Base-by-base conservation (phyloP, 2,888 invertebrate species). In the Ophion slaviceki region DNA sequence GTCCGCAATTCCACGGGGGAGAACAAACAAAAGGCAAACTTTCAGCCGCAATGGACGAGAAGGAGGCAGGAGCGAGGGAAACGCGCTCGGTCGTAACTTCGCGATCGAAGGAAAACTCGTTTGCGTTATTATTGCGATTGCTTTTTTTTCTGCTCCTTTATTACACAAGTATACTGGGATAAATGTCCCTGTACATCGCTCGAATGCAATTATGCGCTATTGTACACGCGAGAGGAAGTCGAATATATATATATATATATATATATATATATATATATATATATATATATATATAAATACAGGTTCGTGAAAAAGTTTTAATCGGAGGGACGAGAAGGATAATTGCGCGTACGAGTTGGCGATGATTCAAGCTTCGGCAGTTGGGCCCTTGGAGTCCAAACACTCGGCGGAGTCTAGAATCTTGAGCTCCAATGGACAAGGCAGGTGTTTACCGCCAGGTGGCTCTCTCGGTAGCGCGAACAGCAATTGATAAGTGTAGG, bases 401-500 rank as follows among this genome's bases (percentile, higher is more conserved):
- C 20, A n/a, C n/a, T 80, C 86, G 11, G 36, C 28, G 1, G 80
- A 80, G 3, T 57, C 70, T 11, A 86, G 17, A 28, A 53, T 32
- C 36, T 83, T 83, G 53, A 86, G 77, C 68, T 83, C 86, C 74
- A 81, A 28, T 1, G 80, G 78, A 59, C 72, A 70, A 3, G 86
- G 47, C 20, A 40, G 28, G n/a, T 84, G 80, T 47, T 84, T 80
- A 0, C 72, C 82, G 20, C 59, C 4, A 2, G 11, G 28, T 64
- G 86, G 80, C 62, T 84, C 86, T 11, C 76, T 64, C 2, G 88
- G 83, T 45, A 85, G 20, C 53, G 70, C 82, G 77, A 91, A 91
- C 40, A 90, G 85, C 53, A 89, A 85, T 88, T 94, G 94, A 89
- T 95, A 95, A 57, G 94, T 92, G n/a, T 94, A 89, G 32, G 95